phyloP scores from a whole-genome alignment of 2,113 vertebrate genomes.

The Chauna torquata region DNA sequence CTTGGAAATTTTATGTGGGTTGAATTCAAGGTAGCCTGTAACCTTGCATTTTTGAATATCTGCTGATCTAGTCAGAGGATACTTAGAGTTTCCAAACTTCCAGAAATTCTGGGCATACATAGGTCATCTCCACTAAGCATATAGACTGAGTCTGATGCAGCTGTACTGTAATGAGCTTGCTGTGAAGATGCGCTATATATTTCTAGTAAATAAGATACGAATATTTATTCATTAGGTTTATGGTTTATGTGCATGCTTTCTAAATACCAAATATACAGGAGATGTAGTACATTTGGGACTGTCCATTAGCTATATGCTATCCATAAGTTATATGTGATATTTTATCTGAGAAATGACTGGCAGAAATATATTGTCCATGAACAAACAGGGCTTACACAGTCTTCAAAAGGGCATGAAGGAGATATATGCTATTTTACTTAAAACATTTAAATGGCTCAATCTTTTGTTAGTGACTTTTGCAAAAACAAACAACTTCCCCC shows the following conservation, averaged over 20 bases:
- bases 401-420: neutral
- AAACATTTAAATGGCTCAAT: neutral
- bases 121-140: neutral
- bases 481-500: rapidly evolving
- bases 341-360: neutral
- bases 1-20: neutral
- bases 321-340: neutral
- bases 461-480: neutral
- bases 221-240: neutral
- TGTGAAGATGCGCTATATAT: neutral
- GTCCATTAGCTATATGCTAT: neutral
- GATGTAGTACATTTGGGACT: neutral
- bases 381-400: neutral
- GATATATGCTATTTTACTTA: neutral
- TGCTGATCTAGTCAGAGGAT: neutral
- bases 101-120: neutral
- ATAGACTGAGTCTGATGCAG: neutral
- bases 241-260: neutral
- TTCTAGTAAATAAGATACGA: neutral
- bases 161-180: neutral
- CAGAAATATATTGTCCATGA: neutral
- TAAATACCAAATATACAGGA: neutral
- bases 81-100: neutral
- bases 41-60: neutral
- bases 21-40: neutral